Evolutionary conservation across 1,140 invertebrate genomes (phyloP), one percentile per base, ranked within the genome.

Genomic region (Mactra quadrangularis): DNA sequence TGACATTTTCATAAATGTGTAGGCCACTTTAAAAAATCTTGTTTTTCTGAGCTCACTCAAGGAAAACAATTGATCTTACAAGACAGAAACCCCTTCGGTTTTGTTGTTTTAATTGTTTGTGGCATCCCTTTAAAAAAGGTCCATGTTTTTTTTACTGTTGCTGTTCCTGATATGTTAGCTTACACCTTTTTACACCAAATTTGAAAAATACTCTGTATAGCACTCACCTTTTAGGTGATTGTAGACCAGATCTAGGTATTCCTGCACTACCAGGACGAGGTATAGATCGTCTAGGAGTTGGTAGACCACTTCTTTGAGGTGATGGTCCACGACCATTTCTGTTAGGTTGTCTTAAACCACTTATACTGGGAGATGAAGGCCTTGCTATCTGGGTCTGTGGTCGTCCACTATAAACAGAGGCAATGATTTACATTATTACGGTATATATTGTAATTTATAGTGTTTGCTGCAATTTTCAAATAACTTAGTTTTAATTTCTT

Each of bases 281-380:
- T 68, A 79, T 79, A 0, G 29, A 35, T 2, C 76, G 76, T 38
- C 64, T 27, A 57, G 64, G 76, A 3, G 76, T 79, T 25, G 76
- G 76, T 7, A 79, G 35, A 17, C 76, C 76, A 50, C 50, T 38
- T 22, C 52, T 52, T 64, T 79, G 60, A 27, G 76, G 76, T 19
- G 76, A 79, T 15, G 41, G 27, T 17, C 76, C 76, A 41, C 76
- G 41, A n/a, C 25, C 57, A 50, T n/a, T 55, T n/a, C 35, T 52
- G 41, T 78, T 60, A 7, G 76, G 76, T 29, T 66, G 47, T 57
- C 57, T 79, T 31, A 79, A 70, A 1, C 76, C 76, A 47, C 76
- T 79, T 47, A 79, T 64, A 57, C 76, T 79, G 15, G 76, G 76
- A 9, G 76, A 79, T 41, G 76, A 64, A 17, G 76, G 76, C 50